Conservation (phyloP, 2,113 vertebrate genomes). For the Centropus unirufus region DNA sequence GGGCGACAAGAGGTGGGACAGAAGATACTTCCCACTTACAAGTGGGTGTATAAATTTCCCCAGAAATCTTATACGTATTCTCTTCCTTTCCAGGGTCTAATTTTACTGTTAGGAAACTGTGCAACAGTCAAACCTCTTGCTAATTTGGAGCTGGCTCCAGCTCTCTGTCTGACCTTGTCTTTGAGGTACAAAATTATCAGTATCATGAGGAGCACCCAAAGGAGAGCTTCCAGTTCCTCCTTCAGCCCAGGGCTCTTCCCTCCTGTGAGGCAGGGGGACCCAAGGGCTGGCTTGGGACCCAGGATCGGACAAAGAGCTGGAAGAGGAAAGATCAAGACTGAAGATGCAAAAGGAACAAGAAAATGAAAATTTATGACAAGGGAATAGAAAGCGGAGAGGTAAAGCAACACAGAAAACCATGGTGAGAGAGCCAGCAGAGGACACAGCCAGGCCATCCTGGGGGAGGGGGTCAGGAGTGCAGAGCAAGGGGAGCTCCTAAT, state of each 20-base stretch:
- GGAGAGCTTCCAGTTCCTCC: background rate
- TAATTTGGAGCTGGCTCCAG: no score
- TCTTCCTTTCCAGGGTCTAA: no score
- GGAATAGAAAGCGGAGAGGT: background rate
- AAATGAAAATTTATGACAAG: background rate
- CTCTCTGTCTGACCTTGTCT: no score
- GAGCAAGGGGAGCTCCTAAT: background rate
- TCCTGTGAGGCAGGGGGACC: accelerated
- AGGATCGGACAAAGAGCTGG: background rate
- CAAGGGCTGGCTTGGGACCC: background rate
- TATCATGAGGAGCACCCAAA: background rate
- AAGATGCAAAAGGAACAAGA: background rate
- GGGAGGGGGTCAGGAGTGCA: background rate
- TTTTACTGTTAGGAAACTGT: no score
- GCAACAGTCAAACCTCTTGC: no score
- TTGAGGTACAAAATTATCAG: no score
- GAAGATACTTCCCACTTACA: no score
- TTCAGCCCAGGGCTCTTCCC: background rate
- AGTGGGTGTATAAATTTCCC: no score
- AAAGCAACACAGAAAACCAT: background rate
- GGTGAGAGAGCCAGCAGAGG: background rate
- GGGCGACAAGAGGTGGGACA: no score
- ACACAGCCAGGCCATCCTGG: background rate
- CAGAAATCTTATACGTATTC: no score
- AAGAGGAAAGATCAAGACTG: background rate